Evolutionary conservation across 2,888 invertebrate species (phyloP).

Genomic region (Fabriciana adippe): DNA sequence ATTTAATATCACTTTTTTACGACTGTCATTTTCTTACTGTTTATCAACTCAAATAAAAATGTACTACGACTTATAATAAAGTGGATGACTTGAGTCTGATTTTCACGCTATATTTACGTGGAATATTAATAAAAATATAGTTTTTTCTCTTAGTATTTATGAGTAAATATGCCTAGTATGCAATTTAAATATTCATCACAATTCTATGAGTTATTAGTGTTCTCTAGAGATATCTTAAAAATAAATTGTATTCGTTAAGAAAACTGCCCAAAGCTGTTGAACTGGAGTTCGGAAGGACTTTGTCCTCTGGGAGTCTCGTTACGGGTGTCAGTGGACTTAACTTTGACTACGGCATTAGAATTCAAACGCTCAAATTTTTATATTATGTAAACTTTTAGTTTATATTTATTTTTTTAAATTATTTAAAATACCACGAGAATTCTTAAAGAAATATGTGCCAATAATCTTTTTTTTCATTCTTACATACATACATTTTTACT

Average conservation of each 20-base stretch:
- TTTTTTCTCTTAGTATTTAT: too few species aligned
- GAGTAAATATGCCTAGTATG: neutral
- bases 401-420: neutral
- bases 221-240: constrained; percentile 24
- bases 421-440: neutral
- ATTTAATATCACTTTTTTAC: too few species aligned
- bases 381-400: constrained; percentile 20
- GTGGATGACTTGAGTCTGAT: too few species aligned
- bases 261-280: constrained; percentile 33
- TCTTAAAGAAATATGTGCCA: neutral
- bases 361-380: constrained; percentile 26
- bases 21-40: too few species aligned
- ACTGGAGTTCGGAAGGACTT: constrained; percentile 24
- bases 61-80: too few species aligned
- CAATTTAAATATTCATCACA: neutral
- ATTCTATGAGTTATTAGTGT: constrained; percentile 1
- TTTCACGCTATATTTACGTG: too few species aligned
- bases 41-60: too few species aligned
- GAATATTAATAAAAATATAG: too few species aligned
- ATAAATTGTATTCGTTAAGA: constrained; percentile 23
- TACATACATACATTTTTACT: too few species aligned
- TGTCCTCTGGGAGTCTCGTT: constrained; percentile 30
- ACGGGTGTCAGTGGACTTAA: constrained; percentile 30
- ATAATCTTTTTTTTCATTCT: too few species aligned
- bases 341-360: constrained; percentile 24